A percentile compares a stretch with the other conserved stretches of the same genome.
Conservation (phyloP, 2,113 vertebrate genomes). For the Dissostichus mawsoni region DNA sequence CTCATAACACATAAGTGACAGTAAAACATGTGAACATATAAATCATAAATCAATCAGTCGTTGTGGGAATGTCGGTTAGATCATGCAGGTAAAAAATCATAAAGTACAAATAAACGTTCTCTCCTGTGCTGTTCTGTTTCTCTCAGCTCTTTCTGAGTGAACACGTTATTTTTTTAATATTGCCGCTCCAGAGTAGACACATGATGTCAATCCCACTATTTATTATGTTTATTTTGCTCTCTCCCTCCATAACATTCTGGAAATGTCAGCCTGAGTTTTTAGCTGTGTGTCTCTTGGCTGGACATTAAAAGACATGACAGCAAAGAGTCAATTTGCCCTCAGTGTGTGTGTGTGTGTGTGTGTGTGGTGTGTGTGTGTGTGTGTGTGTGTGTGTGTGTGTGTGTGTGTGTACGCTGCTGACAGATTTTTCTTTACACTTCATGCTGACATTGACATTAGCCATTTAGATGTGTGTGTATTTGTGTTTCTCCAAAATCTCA, state of each 20-base stretch:
- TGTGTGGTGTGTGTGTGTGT: slow-evolving; percentile 11
- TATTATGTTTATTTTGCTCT: slow-evolving; percentile 77
- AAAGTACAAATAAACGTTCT: slow-evolving; percentile 41
- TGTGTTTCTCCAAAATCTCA: slow-evolving; percentile 69
- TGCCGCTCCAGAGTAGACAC: slow-evolving; percentile 58
- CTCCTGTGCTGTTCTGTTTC: slow-evolving; percentile 15
- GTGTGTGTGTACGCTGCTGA: slow-evolving; percentile 45
- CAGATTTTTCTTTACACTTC: slow-evolving; percentile 75
- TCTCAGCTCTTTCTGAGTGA: slow-evolving; percentile 44
- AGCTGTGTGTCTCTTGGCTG: slow-evolving; percentile 75
- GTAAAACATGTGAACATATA: background rate
- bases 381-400: slow-evolving; percentile 19
- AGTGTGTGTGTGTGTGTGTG: slow-evolving; percentile 33
- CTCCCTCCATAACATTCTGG: slow-evolving; percentile 68
- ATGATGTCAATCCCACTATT: slow-evolving; percentile 78
- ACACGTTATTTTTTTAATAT: slow-evolving; percentile 13
- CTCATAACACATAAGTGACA: background rate
- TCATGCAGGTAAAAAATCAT: slow-evolving; percentile 24
- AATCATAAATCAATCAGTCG: slow-evolving; percentile 13
- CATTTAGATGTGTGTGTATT: slow-evolving; percentile 73
- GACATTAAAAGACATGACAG: slow-evolving; percentile 66
- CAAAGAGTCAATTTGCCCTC: slow-evolving; percentile 71
- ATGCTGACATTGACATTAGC: slow-evolving; percentile 72
- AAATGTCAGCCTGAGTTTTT: slow-evolving; percentile 67
- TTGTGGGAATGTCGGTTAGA: background rate